Conservation (phyloP, 2,113 vertebrate genomes). For the Cisticola juncidis region DNA sequence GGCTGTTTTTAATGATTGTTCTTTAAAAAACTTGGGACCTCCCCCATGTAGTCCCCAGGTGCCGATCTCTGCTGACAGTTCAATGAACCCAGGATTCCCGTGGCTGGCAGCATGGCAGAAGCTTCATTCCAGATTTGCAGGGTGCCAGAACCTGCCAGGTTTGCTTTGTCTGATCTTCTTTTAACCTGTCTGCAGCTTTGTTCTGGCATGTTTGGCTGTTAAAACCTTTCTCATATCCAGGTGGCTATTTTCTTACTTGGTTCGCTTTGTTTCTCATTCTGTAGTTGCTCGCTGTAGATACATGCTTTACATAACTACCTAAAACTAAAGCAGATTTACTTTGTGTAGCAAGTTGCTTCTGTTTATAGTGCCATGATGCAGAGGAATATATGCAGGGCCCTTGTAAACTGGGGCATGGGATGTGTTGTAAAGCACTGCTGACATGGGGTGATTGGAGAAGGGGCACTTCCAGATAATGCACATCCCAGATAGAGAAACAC, state of each 20-base stretch:
- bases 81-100: accelerated
- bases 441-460: neutral
- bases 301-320: neutral
- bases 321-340: neutral
- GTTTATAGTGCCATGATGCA: accelerated
- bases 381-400: neutral
- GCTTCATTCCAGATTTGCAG: neutral
- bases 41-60: accelerated
- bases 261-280: neutral
- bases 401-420: neutral
- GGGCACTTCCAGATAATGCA: neutral
- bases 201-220: neutral
- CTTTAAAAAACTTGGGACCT: neutral
- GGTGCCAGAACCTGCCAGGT: neutral
- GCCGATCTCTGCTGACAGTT: accelerated
- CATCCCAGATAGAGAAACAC: neutral
- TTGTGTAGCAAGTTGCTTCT: neutral
- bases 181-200: neutral
- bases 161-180: neutral
- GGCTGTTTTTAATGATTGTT: neutral
- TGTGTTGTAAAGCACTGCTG: neutral
- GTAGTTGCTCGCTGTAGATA: accelerated
- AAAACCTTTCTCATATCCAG: neutral
- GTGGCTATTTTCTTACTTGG: neutral
- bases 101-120: neutral